phyloP scores from a whole-genome alignment of 1,140 invertebrate species.

The Hypsibius dujardini region DNA sequence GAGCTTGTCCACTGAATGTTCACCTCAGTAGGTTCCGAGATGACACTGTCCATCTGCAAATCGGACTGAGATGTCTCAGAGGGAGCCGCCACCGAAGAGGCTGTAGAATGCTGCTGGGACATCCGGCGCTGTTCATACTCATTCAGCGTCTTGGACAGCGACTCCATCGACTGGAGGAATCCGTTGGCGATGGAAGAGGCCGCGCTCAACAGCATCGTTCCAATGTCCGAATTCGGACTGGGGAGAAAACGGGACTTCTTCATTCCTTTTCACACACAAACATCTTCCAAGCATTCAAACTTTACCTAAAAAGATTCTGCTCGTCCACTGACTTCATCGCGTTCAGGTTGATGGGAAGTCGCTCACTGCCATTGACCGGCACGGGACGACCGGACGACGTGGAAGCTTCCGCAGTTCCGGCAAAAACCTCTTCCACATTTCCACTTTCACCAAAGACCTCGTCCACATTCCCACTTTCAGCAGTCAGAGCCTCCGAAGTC shows the following conservation, averaged over 20 bases:
- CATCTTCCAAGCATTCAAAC: background rate
- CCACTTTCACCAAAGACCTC: background rate
- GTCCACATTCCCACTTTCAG: too few relatives aligned
- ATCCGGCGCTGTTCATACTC: conserved; percentile 1
- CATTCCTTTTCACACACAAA: too few relatives aligned
- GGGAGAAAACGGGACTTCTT: background rate
- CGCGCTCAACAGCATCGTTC: background rate
- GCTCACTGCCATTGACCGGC: background rate
- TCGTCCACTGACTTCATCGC: background rate
- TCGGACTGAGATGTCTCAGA: too few relatives aligned
- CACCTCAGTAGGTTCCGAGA: too few relatives aligned
- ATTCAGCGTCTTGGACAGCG: background rate
- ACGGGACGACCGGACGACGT: background rate
- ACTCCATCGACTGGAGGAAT: conserved; percentile 13
- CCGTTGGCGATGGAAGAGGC: background rate
- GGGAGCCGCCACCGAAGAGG: too few relatives aligned
- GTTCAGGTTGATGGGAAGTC: background rate
- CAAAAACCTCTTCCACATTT: background rate
- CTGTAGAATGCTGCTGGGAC: too few relatives aligned
- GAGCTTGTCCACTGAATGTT: too few relatives aligned
- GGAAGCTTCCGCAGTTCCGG: background rate
- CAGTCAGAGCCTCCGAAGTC: too few relatives aligned
- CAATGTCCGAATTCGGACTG: conserved; percentile 11
- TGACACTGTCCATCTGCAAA: too few relatives aligned
- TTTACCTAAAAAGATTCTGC: conserved; percentile 2